These are phyloP conservation scores for Nibea albiflora DNA, from an alignment of 2,113 vertebrate species.

Conservation along the genomic window DNA sequence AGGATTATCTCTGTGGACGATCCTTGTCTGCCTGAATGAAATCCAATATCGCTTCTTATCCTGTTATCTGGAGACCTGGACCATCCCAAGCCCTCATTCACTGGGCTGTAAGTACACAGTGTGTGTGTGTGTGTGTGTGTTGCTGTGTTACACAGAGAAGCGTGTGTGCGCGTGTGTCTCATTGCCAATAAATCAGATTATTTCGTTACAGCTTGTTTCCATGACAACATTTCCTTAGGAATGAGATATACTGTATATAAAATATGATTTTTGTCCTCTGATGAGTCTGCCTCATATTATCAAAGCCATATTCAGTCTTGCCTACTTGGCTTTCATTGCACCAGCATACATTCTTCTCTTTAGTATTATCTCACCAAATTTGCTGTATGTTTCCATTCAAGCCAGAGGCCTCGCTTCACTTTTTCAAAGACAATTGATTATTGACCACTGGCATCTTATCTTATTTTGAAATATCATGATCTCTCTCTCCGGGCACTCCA, in stretches of 20 bases:
- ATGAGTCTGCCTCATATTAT: not conserved
- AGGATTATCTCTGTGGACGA: constrained; percentile 5
- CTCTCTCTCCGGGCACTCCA: too few relatives aligned
- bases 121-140: constrained; percentile 7
- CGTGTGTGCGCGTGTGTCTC: not conserved
- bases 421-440: not conserved
- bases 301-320: not conserved
- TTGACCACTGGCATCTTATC: not conserved
- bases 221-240: constrained; percentile 47
- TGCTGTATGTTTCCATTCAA: not conserved
- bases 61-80: constrained; percentile 12
- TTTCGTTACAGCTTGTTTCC: constrained; percentile 36
- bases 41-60: constrained; percentile 16
- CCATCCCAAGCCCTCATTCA: not conserved
- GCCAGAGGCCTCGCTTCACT: not conserved
- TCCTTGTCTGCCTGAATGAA: constrained; percentile 4
- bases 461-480: not conserved
- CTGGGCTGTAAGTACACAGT: not conserved
- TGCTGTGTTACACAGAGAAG: not conserved
- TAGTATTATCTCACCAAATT: not conserved
- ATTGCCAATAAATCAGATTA: constrained; percentile 18
- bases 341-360: not conserved
- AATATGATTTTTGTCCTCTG: not conserved
- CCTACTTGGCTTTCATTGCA: not conserved
- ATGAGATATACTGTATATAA: not conserved